A percentile compares a stretch with the other conserved stretches of the same genome.
phyloP scores from a whole-genome alignment of 2,888 invertebrate species.

The Platypus cylindrus region DNA sequence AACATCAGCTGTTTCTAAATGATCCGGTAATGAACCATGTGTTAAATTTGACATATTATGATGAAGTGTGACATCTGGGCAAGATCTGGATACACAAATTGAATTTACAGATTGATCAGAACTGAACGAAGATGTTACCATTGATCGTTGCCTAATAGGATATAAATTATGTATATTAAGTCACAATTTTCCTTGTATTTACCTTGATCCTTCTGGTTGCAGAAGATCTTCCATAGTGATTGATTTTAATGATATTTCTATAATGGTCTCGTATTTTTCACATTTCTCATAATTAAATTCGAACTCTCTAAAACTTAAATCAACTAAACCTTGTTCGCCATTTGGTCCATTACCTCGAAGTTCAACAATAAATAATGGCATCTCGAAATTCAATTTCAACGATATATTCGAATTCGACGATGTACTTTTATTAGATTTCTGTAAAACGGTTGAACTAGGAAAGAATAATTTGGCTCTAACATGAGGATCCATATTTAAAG shows the following conservation, averaged over 20 bases:
- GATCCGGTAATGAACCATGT: conserved; percentile 46
- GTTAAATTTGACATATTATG: conserved; percentile 21
- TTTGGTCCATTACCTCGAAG: conserved; percentile 55
- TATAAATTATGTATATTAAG: neutral
- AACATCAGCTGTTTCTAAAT: conserved; percentile 41
- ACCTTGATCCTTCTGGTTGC: conserved; percentile 53
- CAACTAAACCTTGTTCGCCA: conserved; percentile 68
- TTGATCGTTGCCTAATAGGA: conserved; percentile 55
- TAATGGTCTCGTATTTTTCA: conserved; percentile 54
- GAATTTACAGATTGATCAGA: conserved; percentile 31
- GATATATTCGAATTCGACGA: conserved; percentile 9
- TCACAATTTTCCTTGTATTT: conserved; percentile 1
- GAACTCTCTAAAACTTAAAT: conserved; percentile 75
- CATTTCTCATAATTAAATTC: conserved; percentile 58
- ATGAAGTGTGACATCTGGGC: conserved; percentile 53
- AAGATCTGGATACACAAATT: conserved; percentile 62
- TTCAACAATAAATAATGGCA: conserved; percentile 63
- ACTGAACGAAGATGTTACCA: conserved; percentile 53
- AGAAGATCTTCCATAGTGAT: conserved; percentile 84
- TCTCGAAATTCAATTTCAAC: conserved; percentile 49
- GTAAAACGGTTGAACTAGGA: conserved; percentile 7
- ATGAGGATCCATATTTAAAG: conserved; percentile 49
- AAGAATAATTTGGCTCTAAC: conserved; percentile 45
- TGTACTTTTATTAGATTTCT: conserved; percentile 9
- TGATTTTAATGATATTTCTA: conserved; percentile 71